Base-by-base conservation (phyloP, 2,797 vertebrate genomes). In the Pyrocephalus nanus region DNA sequence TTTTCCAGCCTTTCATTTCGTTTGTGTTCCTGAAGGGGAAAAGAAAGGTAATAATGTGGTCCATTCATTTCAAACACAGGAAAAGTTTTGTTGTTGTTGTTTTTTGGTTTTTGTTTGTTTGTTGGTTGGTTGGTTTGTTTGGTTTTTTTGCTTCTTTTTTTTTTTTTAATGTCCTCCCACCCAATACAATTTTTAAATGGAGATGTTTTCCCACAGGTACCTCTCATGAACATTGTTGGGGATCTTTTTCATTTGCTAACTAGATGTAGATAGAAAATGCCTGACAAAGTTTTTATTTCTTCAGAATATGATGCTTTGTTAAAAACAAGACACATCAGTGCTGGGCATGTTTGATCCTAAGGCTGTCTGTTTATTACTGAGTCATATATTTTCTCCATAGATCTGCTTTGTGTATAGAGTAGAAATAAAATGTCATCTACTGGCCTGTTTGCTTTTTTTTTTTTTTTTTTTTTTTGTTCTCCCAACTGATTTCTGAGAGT, bases 401-500 rank as follows among this genome's bases (percentile, higher is more conserved):
- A 2, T 73, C 55, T 88, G 12, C 11, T 86, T 66, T 38, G 18
- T 19, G 45, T 67, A 8, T 34, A 45, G 5, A 26, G 2, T 27
- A 9, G 19, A 75, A 89, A 70, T n/a, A 18, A 72, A 70, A 67
- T 32, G 32, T 26, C 5, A 54, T 43, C 8, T 54, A 9, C 57
- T 45, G 16, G 0, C 3, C 8, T 36, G 3, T 5, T 60, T 69
- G 12, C 4, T 26, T 7, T n/a, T 14, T 1, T 22, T 2, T 18
- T 5, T 0, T 12, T 2, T 43, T 1, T 15, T 6, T 0, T 26
- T n/a, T 34, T 58, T 30, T 0, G 0, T 42, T 51, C 2, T 23
- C 10, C 29, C n/a, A 57, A 15, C 8, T 72, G 42, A 47, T 34
- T 57, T 6, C 18, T 69, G 8, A 38, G 21, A 72, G 21, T 51